These are phyloP conservation scores for Dermolepida albohirtum DNA, from an alignment of 2,888 invertebrate species.

Conservation along the genomic window DNA sequence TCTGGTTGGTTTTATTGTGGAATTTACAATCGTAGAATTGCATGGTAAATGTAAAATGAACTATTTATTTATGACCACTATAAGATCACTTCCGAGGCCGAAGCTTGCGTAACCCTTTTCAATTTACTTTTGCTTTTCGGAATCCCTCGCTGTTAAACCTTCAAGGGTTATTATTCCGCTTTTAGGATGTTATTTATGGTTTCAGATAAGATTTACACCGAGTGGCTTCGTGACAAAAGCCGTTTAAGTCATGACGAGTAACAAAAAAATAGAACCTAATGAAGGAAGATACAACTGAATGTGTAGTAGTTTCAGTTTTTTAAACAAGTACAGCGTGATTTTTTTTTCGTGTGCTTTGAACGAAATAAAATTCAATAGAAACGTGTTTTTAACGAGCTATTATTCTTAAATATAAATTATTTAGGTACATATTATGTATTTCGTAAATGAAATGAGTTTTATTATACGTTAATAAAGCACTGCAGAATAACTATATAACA, in stretches of 20 bases:
- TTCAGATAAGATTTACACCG: slow-evolving; percentile 41
- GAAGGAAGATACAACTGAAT: slow-evolving; percentile 9
- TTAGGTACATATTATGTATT: too few relatives aligned
- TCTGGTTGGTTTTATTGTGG: slow-evolving; percentile 33
- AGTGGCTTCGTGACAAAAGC: slow-evolving; percentile 42
- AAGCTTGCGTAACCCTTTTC: slow-evolving; percentile 55
- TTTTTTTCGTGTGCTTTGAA: neutral
- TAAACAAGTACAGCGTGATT: neutral
- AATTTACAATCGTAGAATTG: slow-evolving; percentile 39
- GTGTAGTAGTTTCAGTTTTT: neutral
- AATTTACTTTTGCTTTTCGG: slow-evolving; percentile 56
- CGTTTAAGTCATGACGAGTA: slow-evolving; percentile 11
- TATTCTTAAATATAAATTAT: too few relatives aligned
- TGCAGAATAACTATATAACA: too few relatives aligned
- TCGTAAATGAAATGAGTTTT: too few relatives aligned
- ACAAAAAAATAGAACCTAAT: slow-evolving; percentile 13
- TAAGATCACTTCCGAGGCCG: slow-evolving; percentile 54
- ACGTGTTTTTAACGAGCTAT: too few relatives aligned
- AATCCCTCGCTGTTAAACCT: slow-evolving; percentile 48
- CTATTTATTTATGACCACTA: slow-evolving; percentile 56
- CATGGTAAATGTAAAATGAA: slow-evolving; percentile 55
- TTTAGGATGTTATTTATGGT: slow-evolving; percentile 49
- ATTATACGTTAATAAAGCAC: too few relatives aligned
- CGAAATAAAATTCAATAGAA: neutral
- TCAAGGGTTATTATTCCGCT: slow-evolving; percentile 45